A percentile compares a stretch with the other conserved stretches of the same genome.
These are phyloP conservation scores for Nomada goodeniana DNA, from an alignment of 2,888 invertebrate genomes.

Conservation along the genomic window DNA sequence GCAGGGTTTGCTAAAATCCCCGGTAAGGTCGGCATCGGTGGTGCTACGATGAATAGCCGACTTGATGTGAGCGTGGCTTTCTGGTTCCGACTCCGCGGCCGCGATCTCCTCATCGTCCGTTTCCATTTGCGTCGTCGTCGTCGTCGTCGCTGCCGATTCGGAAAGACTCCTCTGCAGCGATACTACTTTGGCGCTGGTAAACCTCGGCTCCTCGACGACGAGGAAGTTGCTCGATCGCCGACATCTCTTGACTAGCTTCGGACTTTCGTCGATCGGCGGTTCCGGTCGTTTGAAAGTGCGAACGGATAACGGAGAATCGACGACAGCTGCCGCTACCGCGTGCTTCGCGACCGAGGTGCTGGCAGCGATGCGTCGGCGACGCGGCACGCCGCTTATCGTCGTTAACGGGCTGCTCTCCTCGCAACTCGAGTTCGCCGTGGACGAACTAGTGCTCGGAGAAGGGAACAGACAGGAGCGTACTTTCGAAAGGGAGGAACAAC, in stretches of 20 bases:
- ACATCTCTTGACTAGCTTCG: conserved; percentile 70
- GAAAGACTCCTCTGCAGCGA: conserved; percentile 88
- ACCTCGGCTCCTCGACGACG: conserved; percentile 21
- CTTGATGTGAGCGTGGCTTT: conserved; percentile 85
- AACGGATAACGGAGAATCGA: conserved; percentile 48
- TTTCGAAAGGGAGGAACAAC: conserved; percentile 72
- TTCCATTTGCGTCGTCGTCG: not conserved
- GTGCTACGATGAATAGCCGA: conserved; percentile 84
- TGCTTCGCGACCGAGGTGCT: not conserved
- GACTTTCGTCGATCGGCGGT: conserved; percentile 86
- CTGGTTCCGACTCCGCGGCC: conserved; percentile 85
- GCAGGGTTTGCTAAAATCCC: conserved; percentile 92
- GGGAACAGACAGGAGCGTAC: conserved; percentile 85
- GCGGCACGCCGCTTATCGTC: not conserved
- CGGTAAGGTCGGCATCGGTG: conserved; percentile 91
- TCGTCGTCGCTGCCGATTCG: conserved; percentile 88
- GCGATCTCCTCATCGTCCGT: conserved; percentile 85
- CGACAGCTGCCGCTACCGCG: conserved; percentile 11
- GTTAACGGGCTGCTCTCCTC: conserved; percentile 58
- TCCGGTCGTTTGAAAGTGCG: conserved; percentile 89
- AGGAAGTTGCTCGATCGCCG: conserved; percentile 72
- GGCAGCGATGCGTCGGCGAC: conserved; percentile 17
- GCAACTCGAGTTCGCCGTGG: conserved; percentile 71
- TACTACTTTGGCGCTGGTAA: not conserved
- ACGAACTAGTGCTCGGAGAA: conserved; percentile 78